A percentile compares a stretch with the other conserved stretches of the same genome.
Conservation (phyloP, 2,797 vertebrate genomes). For the Bradypodion ventrale region DNA sequence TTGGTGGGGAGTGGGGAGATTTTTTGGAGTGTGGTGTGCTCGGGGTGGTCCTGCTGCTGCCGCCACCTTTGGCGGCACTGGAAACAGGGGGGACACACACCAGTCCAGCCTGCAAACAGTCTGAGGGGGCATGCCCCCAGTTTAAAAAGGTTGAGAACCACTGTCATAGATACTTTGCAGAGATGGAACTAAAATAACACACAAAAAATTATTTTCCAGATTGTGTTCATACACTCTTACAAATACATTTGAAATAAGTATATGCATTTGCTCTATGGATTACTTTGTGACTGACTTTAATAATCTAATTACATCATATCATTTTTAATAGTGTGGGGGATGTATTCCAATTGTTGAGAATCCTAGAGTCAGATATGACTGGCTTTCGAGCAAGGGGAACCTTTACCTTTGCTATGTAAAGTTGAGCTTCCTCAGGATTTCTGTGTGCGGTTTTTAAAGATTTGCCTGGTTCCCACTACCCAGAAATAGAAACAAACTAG, state of each 20-base stretch:
- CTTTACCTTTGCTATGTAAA: no score
- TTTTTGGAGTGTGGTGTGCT: no score
- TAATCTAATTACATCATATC: constrained; percentile 7
- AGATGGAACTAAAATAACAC: not conserved
- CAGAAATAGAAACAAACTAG: not conserved
- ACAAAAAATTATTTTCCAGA: constrained; percentile 5
- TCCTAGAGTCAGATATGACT: not conserved
- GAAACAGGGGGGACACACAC: no score
- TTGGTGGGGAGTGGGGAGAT: no score
- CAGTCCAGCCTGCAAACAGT: no score
- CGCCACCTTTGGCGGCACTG: no score
- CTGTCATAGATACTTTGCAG: constrained; percentile 5
- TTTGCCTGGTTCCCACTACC: not conserved
- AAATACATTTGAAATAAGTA: constrained; percentile 6
- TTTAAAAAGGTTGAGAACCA: no score
- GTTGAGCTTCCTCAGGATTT: no score
- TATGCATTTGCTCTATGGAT: not conserved
- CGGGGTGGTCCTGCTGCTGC: no score
- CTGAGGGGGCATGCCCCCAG: no score
- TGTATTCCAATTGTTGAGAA: not conserved
- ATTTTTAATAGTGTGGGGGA: not conserved
- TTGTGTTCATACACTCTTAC: not conserved
- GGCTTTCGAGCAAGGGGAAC: no score
- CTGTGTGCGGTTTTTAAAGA: no score
- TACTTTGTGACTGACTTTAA: not conserved